A percentile compares a stretch with the other conserved stretches of the same genome.
These are phyloP conservation scores for Trissolcus basalis DNA, from an alignment of 1,140 invertebrate species.

Conservation along the genomic window DNA sequence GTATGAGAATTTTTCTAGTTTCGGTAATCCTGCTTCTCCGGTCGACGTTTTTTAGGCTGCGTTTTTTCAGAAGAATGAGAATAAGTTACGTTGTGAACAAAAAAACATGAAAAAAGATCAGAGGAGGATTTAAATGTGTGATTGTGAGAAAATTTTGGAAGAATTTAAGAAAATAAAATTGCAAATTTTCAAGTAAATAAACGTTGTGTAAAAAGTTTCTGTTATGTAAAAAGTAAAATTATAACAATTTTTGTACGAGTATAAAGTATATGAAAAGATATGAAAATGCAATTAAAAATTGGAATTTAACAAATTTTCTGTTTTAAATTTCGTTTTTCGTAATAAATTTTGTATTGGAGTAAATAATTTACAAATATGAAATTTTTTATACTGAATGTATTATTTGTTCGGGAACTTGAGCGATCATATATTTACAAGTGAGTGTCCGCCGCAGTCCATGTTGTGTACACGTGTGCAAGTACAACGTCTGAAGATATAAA, in stretches of 20 bases:
- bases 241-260: too few relatives aligned
- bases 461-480: constrained; percentile 35
- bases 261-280: too few relatives aligned
- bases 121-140: too few relatives aligned
- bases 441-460: constrained; percentile 22
- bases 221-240: too few relatives aligned
- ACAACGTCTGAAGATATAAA: constrained; percentile 30
- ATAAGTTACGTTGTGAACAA: neutral
- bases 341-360: too few relatives aligned
- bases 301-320: too few relatives aligned
- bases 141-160: too few relatives aligned
- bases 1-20: constrained; percentile 48
- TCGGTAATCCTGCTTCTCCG: constrained; percentile 20
- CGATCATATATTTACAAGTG: constrained; percentile 26
- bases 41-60: neutral
- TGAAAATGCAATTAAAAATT: too few relatives aligned
- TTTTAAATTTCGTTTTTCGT: too few relatives aligned
- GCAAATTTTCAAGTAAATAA: too few relatives aligned
- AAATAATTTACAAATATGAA: neutral
- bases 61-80: neutral
- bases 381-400: neutral
- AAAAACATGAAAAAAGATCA: constrained; percentile 11
- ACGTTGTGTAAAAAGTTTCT: too few relatives aligned
- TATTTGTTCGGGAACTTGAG: constrained; percentile 6
- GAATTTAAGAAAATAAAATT: too few relatives aligned